These are phyloP conservation scores for Ornithoptera alexandrae DNA, from an alignment of 2,888 invertebrate genomes.

Conservation along the genomic window DNA sequence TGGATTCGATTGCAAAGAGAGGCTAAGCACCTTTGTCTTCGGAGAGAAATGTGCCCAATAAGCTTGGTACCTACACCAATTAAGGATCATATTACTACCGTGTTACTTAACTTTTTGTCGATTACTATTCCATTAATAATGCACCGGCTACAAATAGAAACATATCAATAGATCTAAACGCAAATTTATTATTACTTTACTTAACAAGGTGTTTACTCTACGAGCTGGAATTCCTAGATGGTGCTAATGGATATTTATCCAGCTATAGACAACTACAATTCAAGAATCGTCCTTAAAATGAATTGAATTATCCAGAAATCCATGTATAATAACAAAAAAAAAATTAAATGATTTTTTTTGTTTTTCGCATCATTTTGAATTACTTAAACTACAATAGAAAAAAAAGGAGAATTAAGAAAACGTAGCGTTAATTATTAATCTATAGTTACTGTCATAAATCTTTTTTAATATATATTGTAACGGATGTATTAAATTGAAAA, in stretches of 20 bases:
- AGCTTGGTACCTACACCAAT: conserved; percentile 70
- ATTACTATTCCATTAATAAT: conserved; percentile 1
- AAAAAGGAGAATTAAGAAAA: not conserved
- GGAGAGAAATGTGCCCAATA: conserved; percentile 70
- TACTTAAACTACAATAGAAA: not conserved
- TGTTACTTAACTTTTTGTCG: conserved; percentile 2
- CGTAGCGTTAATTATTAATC: not conserved
- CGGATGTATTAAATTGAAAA: not conserved
- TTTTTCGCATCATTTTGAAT: no score
- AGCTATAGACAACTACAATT: no score
- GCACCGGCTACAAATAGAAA: not conserved
- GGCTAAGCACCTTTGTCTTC: conserved; percentile 73
- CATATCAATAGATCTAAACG: not conserved
- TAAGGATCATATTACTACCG: conserved; percentile 43
- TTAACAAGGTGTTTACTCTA: no score
- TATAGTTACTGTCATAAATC: not conserved
- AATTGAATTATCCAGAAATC: no score
- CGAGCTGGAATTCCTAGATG: no score
- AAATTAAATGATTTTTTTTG: no score
- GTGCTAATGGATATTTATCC: no score
- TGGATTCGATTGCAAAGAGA: conserved; percentile 74
- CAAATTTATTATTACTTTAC: no score
- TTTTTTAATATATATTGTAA: not conserved
- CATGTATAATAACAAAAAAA: no score
- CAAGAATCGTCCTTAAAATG: no score